phyloP scores from a whole-genome alignment of 92 coral and sea anemone species.

The Muricea muricata region DNA sequence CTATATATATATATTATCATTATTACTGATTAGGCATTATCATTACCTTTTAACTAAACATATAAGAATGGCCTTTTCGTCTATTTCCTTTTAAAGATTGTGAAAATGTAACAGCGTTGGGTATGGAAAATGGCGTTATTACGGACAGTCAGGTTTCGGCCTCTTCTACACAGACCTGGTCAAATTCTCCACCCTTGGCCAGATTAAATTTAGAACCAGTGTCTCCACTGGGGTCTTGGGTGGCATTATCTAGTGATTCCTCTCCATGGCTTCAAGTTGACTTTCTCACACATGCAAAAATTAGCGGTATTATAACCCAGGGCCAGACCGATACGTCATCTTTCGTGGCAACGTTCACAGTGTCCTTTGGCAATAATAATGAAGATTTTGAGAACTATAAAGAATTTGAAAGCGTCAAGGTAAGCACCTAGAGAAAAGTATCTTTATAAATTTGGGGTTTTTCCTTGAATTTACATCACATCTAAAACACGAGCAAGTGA shows the following conservation, averaged over 20 bases:
- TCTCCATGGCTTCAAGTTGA: constrained; percentile 67
- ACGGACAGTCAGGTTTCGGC: not conserved
- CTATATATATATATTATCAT: too few relatives aligned
- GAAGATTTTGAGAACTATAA: constrained; percentile 49
- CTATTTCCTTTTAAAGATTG: not conserved
- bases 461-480: too few relatives aligned
- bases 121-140: not conserved
- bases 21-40: too few relatives aligned
- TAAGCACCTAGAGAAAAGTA: not conserved
- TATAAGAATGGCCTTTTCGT: not conserved
- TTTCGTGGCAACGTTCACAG: constrained; percentile 54
- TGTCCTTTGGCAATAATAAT: constrained; percentile 52
- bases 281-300: constrained; percentile 62
- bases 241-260: not conserved
- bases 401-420: not conserved
- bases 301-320: constrained; percentile 56
- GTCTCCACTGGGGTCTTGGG: not conserved
- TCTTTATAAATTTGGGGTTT: too few relatives aligned
- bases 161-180: not conserved
- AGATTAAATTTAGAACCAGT: not conserved
- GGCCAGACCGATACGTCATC: constrained; percentile 36
- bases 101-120: not conserved
- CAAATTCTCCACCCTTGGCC: not conserved
- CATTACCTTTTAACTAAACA: too few relatives aligned
- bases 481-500: too few relatives aligned